Evolutionary conservation across 1,140 invertebrate species (phyloP).

Genomic region (Sycophila sp.): DNA sequence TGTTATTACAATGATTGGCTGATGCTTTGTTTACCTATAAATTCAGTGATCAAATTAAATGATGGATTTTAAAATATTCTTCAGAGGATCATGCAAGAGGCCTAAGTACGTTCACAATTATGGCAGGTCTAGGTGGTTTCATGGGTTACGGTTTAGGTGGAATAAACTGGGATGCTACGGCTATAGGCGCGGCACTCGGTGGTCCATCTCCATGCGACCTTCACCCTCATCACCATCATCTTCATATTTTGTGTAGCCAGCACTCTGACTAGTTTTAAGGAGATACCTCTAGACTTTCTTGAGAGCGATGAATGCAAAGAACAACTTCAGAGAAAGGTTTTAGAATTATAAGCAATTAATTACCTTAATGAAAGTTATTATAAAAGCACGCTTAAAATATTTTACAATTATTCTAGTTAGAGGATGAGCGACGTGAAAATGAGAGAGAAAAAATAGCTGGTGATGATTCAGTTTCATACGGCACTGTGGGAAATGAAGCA

Average conservation of each 20-base stretch:
- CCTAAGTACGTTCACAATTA: constrained; percentile 93
- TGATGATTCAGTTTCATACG: constrained; percentile 54
- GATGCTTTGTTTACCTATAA: constrained; percentile 3
- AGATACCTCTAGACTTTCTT: constrained; percentile 79
- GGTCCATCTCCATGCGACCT: constrained; percentile 92
- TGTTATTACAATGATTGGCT: too few relatives aligned
- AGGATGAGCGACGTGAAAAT: constrained; percentile 40
- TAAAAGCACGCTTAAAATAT: neutral
- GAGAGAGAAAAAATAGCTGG: constrained; percentile 53
- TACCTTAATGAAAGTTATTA: neutral
- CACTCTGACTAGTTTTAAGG: constrained; percentile 87
- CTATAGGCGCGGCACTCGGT: constrained; percentile 79
- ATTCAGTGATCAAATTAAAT: neutral
- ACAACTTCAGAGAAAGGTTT: constrained; percentile 59
- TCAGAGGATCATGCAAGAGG: constrained; percentile 91
- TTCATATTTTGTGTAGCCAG: constrained; percentile 83
- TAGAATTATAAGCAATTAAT: neutral
- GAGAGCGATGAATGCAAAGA: constrained; percentile 63
- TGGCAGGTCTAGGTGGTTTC: constrained; percentile 94
- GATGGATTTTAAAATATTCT: neutral
- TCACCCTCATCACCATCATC: constrained; percentile 87
- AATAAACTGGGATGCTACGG: constrained; percentile 91
- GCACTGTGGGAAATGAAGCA: constrained; percentile 43
- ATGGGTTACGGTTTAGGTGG: constrained; percentile 93
- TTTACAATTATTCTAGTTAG: constrained; percentile 37